Evolutionary conservation across 2,797 vertebrate genomes (phyloP), one percentile per base, ranked within the genome.

Genomic region (Gymnodraco acuticeps): DNA sequence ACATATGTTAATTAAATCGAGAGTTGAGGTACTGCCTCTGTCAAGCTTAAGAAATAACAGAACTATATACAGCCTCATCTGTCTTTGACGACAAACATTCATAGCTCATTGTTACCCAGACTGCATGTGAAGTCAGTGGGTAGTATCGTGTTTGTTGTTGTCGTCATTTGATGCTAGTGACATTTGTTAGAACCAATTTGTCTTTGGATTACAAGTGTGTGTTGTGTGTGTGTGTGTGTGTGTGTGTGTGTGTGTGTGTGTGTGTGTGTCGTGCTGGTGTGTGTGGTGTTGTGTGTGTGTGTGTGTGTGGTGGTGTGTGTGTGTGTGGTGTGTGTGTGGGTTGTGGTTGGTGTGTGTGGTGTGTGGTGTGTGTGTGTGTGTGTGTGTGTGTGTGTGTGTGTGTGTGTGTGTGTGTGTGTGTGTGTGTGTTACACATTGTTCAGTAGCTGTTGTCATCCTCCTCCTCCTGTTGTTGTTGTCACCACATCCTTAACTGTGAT

Each of bases 401-500:
- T 54, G 62, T n/a, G 4, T 46, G 33, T 23, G 17, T 66, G 9
- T 77, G 66, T 87, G 19, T 82, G 69, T 64, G 43, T 62, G 67
- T 41, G 5, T 88, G 83, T 74, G 14, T 75, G 69, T 80, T 64
- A 4, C 61, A 64, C 68, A 75, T 82, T 75, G 82, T 78, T 78
- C 48, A 56, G 78, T 89, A 27, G 56, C 69, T 75, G 62, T 84
- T 75, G 77, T 82, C 75, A 56, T 80, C 81, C 46, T 89, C 74
- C 66, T 80, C 81, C 46, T 89, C 74, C 66, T 91, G 78, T 89
- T 87, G 89, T 88, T 88, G 77, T 88, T 76, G 87, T 91, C 89
- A 87, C 88, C 89, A 80, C 93, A 83, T 93, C 81, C 82, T 92
- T 93, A 93, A 93, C 83, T 82, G 89, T 93, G 81, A 84, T 94